A percentile compares a stretch with the other conserved stretches of the same genome.
Evolutionary conservation across 2,888 invertebrate genomes (phyloP).

Genomic region (Hymenopus coronatus): DNA sequence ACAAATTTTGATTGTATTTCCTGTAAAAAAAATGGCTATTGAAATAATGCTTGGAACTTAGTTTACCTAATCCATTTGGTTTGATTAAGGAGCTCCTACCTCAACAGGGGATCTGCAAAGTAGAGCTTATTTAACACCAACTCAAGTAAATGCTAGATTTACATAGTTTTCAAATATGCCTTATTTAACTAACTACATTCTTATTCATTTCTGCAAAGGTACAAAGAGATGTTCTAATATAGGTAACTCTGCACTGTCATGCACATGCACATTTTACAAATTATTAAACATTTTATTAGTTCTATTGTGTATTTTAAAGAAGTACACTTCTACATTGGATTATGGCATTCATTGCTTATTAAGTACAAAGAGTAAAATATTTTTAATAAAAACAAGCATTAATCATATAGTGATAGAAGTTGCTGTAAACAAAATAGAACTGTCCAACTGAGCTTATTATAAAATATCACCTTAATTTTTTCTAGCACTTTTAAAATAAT

Average conservation of each 20-base stretch:
- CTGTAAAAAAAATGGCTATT: neutral
- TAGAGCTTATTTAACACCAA: neutral
- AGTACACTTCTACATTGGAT: neutral
- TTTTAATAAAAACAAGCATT: neutral
- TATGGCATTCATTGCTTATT: neutral
- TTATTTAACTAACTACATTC: neutral
- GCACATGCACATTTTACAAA: neutral
- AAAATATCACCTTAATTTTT: neutral
- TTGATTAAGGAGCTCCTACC: neutral
- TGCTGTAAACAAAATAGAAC: neutral
- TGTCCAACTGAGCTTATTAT: neutral
- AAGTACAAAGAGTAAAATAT: neutral
- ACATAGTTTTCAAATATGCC: neutral
- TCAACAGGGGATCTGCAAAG: neutral
- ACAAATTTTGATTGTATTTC: neutral
- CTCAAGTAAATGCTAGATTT: neutral
- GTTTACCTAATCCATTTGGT: neutral
- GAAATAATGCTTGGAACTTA: neutral
- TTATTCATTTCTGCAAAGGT: neutral
- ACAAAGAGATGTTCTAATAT: neutral
- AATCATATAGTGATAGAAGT: neutral
- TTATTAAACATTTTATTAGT: neutral
- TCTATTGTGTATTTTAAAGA: neutral
- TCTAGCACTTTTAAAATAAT: neutral
- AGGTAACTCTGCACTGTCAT: neutral